Percentiles rank a stretch among this genome's conserved stretches.
These are phyloP conservation scores for Petrocephalus schoutedeni DNA, from an alignment of 2,797 vertebrate genomes.

Conservation along the genomic window DNA sequence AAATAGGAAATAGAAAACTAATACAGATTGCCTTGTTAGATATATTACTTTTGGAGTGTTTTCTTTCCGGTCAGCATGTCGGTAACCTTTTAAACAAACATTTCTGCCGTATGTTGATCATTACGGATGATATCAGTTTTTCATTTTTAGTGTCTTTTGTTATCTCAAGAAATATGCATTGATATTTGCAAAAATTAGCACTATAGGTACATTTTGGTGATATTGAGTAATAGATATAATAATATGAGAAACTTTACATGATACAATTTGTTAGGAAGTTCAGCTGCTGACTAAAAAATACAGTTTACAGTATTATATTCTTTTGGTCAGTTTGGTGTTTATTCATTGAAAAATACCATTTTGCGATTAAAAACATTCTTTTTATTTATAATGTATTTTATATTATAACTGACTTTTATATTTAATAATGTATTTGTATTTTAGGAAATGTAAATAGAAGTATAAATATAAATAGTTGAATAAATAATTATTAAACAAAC, in stretches of 20 bases:
- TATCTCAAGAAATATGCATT: not conserved
- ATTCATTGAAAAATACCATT: not conserved
- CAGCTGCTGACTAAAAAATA: not conserved
- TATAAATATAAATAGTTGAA: not conserved
- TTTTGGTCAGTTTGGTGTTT: not conserved
- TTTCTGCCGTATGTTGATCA: not conserved
- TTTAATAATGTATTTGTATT: not conserved
- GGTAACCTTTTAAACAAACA: constrained; percentile 13
- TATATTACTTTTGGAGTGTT: constrained; percentile 18
- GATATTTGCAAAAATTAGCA: not conserved
- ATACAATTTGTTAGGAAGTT: not conserved
- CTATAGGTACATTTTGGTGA: not conserved
- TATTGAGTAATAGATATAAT: not conserved
- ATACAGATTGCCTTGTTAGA: constrained; percentile 21
- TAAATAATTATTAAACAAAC: not conserved
- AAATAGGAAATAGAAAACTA: constrained; percentile 21
- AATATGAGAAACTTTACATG: not conserved
- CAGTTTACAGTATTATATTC: not conserved
- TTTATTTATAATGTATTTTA: not conserved
- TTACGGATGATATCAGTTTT: not conserved
- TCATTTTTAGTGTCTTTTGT: not conserved
- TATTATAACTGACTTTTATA: not conserved
- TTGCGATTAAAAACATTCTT: not conserved
- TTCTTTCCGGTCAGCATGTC: constrained; percentile 15
- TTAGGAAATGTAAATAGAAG: not conserved